Evolutionary conservation across 2,888 invertebrate genomes (phyloP), one percentile per base, ranked within the genome.

Genomic region (Drosophila prolongata): DNA sequence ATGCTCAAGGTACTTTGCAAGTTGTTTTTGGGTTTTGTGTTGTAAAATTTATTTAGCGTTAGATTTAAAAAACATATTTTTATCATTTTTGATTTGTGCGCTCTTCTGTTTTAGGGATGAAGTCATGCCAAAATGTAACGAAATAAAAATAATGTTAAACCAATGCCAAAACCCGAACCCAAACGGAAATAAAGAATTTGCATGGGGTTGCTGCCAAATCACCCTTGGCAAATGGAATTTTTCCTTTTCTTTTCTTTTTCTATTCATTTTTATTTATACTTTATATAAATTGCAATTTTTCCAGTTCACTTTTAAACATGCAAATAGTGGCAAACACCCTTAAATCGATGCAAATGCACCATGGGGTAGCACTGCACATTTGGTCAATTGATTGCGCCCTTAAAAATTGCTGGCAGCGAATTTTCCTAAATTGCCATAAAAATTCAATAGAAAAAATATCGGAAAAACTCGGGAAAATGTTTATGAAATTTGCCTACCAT

Each of bases 1-100:
- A 80, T 86, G 91, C 91, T 91, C 91, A 90, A 85, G 80, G 87
- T 89, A 84, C 87, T 72, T 79, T 80, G 89, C 79, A 78, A 76
- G 78, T 78, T 74, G 66, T 55, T 35, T 60, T 78, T 59, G 37
- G 30, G 9, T 42, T 71, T 73, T 16, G 46, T 49, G 34, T 68
- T 62, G 53, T 67, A 61, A 49, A 64, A 68, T 77, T 74, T 37
- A 72, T 72, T 72, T 69, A 69, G 60, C 44, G 53, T 53, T 78
- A 64, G 43, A 38, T 59, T 87, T 89, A 67, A 74, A 75, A 75
- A 81, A 81, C 80, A 67, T 84, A 64, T 79, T 75, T 75, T 52
- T 62, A 64, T 52, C 47, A 16, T 49, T 75, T 87, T 89, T 88
- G 80, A 83, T 89, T 86, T 86, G 87, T 90, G 89, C 90, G 80